Evolutionary conservation across 2,113 vertebrate genomes (phyloP).

Genomic region (Butastur rufipennis): DNA sequence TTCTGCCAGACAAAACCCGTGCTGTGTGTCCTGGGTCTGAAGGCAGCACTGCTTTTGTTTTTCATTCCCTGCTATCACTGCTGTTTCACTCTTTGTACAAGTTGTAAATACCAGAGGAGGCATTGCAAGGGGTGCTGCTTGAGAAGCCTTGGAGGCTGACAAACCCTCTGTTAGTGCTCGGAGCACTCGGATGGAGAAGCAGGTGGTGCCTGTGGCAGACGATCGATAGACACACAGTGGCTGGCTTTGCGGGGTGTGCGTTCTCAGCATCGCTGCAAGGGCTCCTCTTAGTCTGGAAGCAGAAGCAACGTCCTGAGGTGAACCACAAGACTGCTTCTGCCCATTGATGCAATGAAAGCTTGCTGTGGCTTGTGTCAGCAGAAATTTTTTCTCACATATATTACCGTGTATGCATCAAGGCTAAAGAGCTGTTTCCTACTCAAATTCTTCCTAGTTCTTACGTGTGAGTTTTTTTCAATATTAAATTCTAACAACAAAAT

Average conservation of each 20-base stretch:
- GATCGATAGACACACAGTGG: neutral
- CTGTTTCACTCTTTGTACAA: no score
- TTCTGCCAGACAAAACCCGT: neutral
- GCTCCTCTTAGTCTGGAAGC: neutral
- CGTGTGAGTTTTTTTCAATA: neutral
- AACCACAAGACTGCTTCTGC: neutral
- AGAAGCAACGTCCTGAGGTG: rapidly evolving
- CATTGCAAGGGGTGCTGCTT: neutral
- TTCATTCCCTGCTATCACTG: neutral
- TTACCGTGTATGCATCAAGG: neutral
- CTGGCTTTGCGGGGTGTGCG: neutral
- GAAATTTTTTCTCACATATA: neutral
- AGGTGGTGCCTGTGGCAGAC: neutral
- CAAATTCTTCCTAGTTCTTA: neutral
- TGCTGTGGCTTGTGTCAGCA: neutral
- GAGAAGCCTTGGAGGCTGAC: neutral
- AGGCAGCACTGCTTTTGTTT: neutral
- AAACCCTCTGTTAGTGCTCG: rapidly evolving
- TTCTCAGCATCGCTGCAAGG: neutral
- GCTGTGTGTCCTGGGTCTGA: neutral
- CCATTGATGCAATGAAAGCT: neutral
- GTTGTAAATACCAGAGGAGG: neutral
- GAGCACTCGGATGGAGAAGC: neutral
- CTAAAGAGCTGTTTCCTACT: neutral
- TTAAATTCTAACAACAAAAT: neutral